Base-by-base conservation (phyloP, 2,113 vertebrate genomes). In the Nannospalax galili region DNA sequence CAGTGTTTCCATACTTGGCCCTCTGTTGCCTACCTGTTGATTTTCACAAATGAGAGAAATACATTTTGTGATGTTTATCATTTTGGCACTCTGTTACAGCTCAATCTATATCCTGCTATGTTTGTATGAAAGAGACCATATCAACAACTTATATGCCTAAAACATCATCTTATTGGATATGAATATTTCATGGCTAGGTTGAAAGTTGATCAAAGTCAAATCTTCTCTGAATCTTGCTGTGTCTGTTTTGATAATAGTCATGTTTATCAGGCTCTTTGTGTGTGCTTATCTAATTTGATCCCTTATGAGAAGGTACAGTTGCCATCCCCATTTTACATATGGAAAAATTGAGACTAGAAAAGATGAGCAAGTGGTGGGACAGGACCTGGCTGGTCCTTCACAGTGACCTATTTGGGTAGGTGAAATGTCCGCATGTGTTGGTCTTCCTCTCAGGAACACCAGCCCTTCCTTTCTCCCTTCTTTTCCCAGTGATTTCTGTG, bases 51-150 rank as follows among this genome's bases (percentile, higher is more conserved):
- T 3, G 58, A 74, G 20, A 93, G n/a, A 94, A 84, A 77, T 72
- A 17, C 45, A 40, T 80, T 93, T 91, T 52, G 48, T 85, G 92
- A 72, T 95, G 16, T 80, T 93, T 67, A 88, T 72, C 90, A 26
- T 78, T 78, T 91, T 73, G 62, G 16, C 8, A 64, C 70, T 60
- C 19, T 52, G 8, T 94, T 56, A 81, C n/a, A 86, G 45, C 11
- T 37, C 42, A 88, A 45, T 88, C 37, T 93, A 65, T 7, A 92
- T 73, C 52, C 37, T 77, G 35, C 74, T 80, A 40, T 60, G 58
- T 75, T 81, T 65, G 45, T 88, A 52, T 26, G 70, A 84, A 80
- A 84, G 32, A 60, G 32, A 64, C 48, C 19, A 37, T 7, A 40
- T 85, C 81, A 82, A 37, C n/a, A 56, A 1, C 84, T 85, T 85